Conservation (phyloP, 2,797 vertebrate genomes). For the Micrastur ruficollis region DNA sequence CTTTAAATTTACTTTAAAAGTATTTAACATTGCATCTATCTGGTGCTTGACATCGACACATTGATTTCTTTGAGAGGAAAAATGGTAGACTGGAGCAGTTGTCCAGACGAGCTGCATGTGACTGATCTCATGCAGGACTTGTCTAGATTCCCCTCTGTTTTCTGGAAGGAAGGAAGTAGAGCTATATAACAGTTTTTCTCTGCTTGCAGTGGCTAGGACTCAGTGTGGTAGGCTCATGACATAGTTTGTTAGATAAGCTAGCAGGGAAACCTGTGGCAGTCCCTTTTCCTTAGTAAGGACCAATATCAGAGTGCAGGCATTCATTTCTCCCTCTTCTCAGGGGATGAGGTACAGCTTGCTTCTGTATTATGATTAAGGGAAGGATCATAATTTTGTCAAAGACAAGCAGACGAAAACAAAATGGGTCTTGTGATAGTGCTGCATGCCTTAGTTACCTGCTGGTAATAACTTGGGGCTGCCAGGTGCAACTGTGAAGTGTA, state of each 20-base stretch:
- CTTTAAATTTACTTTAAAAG: background rate
- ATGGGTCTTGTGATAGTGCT: background rate
- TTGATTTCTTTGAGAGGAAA: background rate
- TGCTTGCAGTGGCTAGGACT: background rate
- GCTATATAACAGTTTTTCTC: background rate
- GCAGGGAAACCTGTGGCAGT: background rate
- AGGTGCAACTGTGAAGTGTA: background rate
- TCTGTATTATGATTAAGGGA: fast-evolving
- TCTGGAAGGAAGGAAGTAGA: background rate
- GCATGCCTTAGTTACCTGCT: background rate
- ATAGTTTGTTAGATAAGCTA: background rate
- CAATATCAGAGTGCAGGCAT: fast-evolving
- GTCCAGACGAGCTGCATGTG: background rate
- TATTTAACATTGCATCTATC: background rate
- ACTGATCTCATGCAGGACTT: background rate
- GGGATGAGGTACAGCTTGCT: background rate
- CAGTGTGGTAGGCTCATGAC: background rate
- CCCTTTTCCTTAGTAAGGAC: background rate
- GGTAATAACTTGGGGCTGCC: background rate
- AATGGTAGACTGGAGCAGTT: background rate
- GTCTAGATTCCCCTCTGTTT: background rate
- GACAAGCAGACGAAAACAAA: background rate
- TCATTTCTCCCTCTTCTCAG: background rate
- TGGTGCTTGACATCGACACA: fast-evolving
- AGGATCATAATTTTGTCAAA: background rate